These are phyloP conservation scores for Brevimyrus niger DNA, from an alignment of 2,113 vertebrate genomes.

Conservation along the genomic window DNA sequence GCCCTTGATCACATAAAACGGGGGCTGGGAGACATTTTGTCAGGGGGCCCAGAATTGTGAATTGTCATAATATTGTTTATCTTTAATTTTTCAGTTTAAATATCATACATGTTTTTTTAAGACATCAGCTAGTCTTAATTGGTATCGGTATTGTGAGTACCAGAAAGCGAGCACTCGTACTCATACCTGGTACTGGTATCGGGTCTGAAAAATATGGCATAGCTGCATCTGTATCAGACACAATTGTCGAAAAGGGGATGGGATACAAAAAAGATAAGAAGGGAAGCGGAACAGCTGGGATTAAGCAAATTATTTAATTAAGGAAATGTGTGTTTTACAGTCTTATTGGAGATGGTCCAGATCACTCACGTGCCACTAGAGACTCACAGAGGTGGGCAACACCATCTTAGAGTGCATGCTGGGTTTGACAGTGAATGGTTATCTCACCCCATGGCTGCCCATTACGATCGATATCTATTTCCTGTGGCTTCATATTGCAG, in stretches of 20 bases:
- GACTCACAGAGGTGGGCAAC: background rate
- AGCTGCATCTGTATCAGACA: background rate
- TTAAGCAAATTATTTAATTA: background rate
- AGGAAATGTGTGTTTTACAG: background rate
- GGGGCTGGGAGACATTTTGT: background rate
- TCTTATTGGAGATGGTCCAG: background rate
- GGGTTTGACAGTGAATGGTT: conserved; percentile 45
- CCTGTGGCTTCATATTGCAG: conserved; percentile 54
- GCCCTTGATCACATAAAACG: background rate
- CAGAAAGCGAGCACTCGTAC: background rate
- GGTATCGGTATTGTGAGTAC: background rate
- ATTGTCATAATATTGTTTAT: background rate
- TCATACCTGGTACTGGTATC: background rate
- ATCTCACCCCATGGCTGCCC: conserved; percentile 27
- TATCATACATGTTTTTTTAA: background rate
- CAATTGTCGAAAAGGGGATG: background rate
- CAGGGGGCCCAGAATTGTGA: background rate
- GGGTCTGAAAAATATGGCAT: background rate
- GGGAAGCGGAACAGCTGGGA: background rate
- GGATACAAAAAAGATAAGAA: background rate
- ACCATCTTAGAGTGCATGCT: background rate
- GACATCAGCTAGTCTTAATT: background rate
- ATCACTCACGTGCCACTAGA: background rate
- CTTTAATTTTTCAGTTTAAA: background rate
- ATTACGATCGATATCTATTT: conserved; percentile 56